These are phyloP conservation scores for Habrosyne pyritoides DNA, from an alignment of 2,888 invertebrate species.

Conservation along the genomic window DNA sequence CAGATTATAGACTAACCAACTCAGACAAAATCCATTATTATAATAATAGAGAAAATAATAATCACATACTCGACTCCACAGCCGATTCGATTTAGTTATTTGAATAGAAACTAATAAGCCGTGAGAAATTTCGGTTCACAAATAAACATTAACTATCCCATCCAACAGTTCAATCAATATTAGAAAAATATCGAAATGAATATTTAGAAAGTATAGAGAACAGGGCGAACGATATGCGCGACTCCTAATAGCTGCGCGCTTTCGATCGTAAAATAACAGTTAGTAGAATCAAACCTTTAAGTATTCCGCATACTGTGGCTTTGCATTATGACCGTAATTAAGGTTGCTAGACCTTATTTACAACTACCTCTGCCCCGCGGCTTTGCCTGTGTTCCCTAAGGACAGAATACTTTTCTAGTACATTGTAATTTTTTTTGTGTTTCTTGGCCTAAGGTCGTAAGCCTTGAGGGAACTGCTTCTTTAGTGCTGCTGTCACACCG, in stretches of 20 bases:
- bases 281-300: background rate
- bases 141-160: background rate
- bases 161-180: background rate
- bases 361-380: too few relatives aligned
- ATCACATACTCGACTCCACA: too few relatives aligned
- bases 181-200: slow-evolving; percentile 4
- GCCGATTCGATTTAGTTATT: too few relatives aligned
- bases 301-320: background rate
- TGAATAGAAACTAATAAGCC: background rate
- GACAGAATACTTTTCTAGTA: too few relatives aligned
- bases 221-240: background rate
- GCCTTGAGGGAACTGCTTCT: too few relatives aligned
- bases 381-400: too few relatives aligned
- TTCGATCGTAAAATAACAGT: slow-evolving; percentile 1
- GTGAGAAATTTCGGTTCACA: background rate
- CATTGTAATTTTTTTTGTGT: too few relatives aligned
- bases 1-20: too few relatives aligned
- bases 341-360: background rate
- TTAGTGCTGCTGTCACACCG: too few relatives aligned
- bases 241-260: background rate
- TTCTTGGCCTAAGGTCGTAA: too few relatives aligned
- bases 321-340: background rate
- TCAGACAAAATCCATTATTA: too few relatives aligned
- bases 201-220: background rate
- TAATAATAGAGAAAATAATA: too few relatives aligned